Percentiles rank a stretch among this genome's conserved stretches.
phyloP scores from a whole-genome alignment of 2,797 vertebrate species.

The Natrix natrix region DNA sequence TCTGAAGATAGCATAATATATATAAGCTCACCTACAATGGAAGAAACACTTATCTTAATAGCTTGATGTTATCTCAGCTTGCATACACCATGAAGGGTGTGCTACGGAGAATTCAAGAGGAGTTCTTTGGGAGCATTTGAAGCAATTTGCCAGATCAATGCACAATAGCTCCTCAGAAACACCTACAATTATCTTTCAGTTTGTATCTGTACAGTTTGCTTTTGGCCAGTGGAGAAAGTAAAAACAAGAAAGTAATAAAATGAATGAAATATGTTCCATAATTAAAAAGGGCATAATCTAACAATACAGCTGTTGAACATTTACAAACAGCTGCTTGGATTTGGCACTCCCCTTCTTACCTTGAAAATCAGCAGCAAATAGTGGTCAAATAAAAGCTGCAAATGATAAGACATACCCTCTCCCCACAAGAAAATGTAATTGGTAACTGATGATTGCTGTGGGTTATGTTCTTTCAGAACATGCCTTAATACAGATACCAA shows the following conservation, averaged over 20 bases:
- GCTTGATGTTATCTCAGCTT: not conserved
- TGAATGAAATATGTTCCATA: slow-evolving; percentile 19
- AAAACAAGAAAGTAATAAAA: not conserved
- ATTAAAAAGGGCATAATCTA: slow-evolving; percentile 15
- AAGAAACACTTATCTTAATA: not conserved
- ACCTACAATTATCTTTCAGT: not conserved
- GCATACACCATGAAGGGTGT: not conserved
- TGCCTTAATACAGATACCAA: not conserved
- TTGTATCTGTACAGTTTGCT: slow-evolving; percentile 14
- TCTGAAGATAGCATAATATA: not conserved
- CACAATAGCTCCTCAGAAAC: not conserved
- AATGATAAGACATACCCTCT: not conserved
- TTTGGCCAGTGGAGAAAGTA: not conserved
- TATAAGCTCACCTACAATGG: not conserved
- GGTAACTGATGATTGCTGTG: not conserved
- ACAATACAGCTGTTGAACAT: slow-evolving; percentile 8
- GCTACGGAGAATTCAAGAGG: not conserved
- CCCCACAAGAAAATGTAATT: not conserved
- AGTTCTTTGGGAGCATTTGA: not conserved
- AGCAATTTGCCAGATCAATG: slow-evolving; percentile 14
- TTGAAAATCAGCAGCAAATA: slow-evolving; percentile 3
- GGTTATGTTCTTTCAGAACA: not conserved
- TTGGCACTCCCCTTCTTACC: not conserved
- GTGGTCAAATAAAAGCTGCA: not conserved
- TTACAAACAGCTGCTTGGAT: not conserved